Percentiles rank a stretch among this genome's conserved stretches.
phyloP scores from a whole-genome alignment of 2,888 invertebrate species.

The Andrena flavipes region DNA sequence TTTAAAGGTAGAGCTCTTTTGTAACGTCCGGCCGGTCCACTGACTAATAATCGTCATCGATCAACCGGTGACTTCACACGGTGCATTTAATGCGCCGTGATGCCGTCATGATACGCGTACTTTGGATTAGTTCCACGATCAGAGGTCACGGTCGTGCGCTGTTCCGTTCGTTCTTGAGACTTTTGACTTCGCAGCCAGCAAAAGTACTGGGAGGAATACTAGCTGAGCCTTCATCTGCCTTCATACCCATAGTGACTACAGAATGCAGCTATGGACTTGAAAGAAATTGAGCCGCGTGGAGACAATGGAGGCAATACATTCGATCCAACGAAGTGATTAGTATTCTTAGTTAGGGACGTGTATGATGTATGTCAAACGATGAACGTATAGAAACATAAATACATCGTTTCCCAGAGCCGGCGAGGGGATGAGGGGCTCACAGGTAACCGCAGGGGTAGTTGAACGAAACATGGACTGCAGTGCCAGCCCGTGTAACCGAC shows the following conservation, averaged over 20 bases:
- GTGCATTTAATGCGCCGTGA: conserved; percentile 78
- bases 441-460: conserved; percentile 77
- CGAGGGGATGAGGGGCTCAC: conserved; percentile 56
- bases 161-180: conserved; percentile 48
- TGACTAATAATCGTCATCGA: conserved; percentile 83
- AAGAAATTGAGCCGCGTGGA: neutral
- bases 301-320: neutral
- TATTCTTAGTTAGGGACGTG: conserved; percentile 49
- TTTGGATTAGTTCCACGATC: conserved; percentile 80
- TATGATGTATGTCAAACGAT: conserved; percentile 58
- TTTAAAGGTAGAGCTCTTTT: conserved; percentile 70
- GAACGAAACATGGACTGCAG: conserved; percentile 72
- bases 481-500: conserved; percentile 83
- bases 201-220: neutral
- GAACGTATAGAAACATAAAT: conserved; percentile 71
- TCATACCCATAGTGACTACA: neutral
- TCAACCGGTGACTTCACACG: conserved; percentile 80
- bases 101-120: conserved; percentile 82
- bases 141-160: conserved; percentile 74
- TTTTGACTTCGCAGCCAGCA: neutral
- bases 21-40: conserved; percentile 69
- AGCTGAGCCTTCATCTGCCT: neutral
- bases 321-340: conserved; percentile 49
- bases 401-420: conserved; percentile 52
- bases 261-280: neutral